These are phyloP conservation scores for Eciton burchellii DNA, from an alignment of 1,140 invertebrate species.

Conservation along the genomic window DNA sequence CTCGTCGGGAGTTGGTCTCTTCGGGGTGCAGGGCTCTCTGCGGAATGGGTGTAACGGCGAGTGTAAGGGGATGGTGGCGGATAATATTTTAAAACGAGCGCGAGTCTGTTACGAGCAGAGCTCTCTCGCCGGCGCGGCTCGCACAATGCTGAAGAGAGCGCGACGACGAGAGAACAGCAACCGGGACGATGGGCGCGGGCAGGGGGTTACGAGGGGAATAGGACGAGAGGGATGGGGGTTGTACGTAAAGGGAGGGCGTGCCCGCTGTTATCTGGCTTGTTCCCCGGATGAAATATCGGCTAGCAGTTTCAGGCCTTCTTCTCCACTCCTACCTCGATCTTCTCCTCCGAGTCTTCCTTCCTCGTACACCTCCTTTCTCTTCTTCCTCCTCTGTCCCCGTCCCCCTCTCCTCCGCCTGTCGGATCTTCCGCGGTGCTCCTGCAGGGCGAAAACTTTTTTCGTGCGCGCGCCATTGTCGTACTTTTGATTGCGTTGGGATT, in stretches of 20 bases:
- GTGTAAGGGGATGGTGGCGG: constrained; percentile 68
- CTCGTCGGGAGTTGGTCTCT: constrained; percentile 48
- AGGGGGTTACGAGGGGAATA: constrained; percentile 56
- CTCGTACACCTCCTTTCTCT: constrained; percentile 60
- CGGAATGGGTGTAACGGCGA: constrained; percentile 71
- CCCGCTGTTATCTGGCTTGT: constrained; percentile 83
- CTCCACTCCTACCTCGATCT: constrained; percentile 63
- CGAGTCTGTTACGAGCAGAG: constrained; percentile 81
- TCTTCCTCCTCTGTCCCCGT: constrained; percentile 32
- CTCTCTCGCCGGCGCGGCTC: constrained; percentile 58
- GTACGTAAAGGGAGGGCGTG: constrained; percentile 78
- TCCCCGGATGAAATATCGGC: constrained; percentile 83
- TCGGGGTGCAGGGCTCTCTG: constrained; percentile 33
- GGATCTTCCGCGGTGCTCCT: constrained; percentile 14
- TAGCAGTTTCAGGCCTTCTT: constrained; percentile 81
- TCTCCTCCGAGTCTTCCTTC: constrained; percentile 71
- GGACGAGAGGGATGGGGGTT: constrained; percentile 34
- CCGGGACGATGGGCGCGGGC: constrained; percentile 23
- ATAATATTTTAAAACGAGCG: constrained; percentile 82
- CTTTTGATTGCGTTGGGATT: constrained; percentile 62
- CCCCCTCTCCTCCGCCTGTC: constrained; percentile 7
- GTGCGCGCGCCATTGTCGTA: constrained; percentile 49
- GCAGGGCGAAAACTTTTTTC: constrained; percentile 46
- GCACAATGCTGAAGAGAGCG: constrained; percentile 66
- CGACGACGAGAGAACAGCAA: constrained; percentile 60